Percentiles rank a stretch among this genome's conserved stretches.
Conservation (phyloP, 2,113 vertebrate genomes). For the Taxidea taxus region DNA sequence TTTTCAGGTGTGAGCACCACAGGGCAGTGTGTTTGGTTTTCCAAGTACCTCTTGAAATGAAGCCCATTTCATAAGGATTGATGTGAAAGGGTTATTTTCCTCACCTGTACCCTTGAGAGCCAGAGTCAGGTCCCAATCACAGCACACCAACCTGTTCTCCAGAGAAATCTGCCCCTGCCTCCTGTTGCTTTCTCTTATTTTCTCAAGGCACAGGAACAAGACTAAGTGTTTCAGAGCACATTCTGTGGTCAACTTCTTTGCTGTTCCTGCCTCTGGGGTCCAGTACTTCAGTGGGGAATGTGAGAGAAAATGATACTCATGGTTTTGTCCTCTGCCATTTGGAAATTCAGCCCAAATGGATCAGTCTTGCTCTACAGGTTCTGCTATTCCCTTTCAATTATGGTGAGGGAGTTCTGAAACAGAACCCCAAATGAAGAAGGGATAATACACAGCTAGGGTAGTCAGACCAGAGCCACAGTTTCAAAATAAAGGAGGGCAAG, state of each 20-base stretch:
- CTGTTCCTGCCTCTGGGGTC: neutral
- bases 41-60: neutral
- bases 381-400: neutral
- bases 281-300: neutral
- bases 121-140: too few species aligned
- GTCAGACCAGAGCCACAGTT: neutral
- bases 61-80: too few species aligned
- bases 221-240: neutral
- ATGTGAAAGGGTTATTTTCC: too few species aligned
- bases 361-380: neutral
- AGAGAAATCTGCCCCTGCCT: neutral
- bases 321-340: neutral
- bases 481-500: neutral
- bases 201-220: neutral
- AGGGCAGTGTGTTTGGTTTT: fast-evolving
- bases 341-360: neutral
- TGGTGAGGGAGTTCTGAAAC: neutral
- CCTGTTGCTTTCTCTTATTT: neutral
- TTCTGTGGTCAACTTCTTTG: neutral
- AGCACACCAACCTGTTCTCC: too few species aligned
- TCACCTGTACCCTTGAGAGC: too few species aligned
- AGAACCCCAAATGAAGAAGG: neutral
- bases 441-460: neutral
- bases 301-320: neutral
- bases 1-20: neutral